Evolutionary conservation across 2,888 invertebrate species (phyloP), one percentile per base, ranked within the genome.

Genomic region (Ashinkailepas kermadecensis): DNA sequence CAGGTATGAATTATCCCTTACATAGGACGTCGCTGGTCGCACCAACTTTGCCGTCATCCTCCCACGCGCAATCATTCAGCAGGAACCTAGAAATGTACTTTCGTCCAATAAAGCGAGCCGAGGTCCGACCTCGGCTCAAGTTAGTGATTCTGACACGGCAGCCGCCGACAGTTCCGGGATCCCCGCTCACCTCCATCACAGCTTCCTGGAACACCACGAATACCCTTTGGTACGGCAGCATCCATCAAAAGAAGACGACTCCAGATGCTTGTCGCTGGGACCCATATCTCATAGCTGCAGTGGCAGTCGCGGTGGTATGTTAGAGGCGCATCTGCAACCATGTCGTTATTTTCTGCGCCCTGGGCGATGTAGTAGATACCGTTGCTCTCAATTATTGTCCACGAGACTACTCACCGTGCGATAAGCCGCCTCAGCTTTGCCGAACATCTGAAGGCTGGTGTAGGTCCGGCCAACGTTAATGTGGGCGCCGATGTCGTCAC

Each of bases 401-500:
- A 62, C 18, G 18, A 62, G 18, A 18, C 8, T 39, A 21, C 74
- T 86, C 85, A 92, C 92, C 88, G 91, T 93, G 81, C 95, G 90
- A 87, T 97, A 98, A 0, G 97, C 96, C 85, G 93, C 93, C 89
- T 98, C 97, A 0, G 98, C 97, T 87, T 96, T 95, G 85, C 92
- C 91, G 87, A 92, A 94, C 90, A 92, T 91, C 87, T 95, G 94
- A 84, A 98, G 89, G 87, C 96, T 95, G 88, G 96, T 97, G 88
- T 94, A 96, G 0, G 97, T 97, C 84, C 98, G 90, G 21, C 97
- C 98, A 9, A 98, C 97, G 88, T 98, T 98, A 85, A 98, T 97
- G 87, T 97, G 96, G 10, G 97, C 97, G 0, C 97, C 97, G 80
- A 97, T 95, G 87, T 98, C 97, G 87, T 97, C 97, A 21, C 94